These are phyloP conservation scores for Timema cristinae DNA, from an alignment of 2,888 invertebrate species.

Conservation along the genomic window DNA sequence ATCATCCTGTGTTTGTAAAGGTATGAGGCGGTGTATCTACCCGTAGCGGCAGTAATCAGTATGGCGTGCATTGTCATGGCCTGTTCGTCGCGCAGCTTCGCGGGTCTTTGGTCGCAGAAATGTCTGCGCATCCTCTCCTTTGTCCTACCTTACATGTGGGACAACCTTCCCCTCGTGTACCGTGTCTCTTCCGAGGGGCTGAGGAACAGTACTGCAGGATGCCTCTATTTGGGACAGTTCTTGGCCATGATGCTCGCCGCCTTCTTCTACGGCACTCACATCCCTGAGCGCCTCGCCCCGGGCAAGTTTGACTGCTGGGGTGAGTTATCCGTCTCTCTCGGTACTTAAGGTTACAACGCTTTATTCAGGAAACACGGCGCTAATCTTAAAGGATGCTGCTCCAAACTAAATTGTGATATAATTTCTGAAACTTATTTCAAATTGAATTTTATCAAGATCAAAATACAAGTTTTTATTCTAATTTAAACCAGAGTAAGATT, in stretches of 20 bases:
- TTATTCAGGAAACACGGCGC: no score
- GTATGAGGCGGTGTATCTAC: background rate
- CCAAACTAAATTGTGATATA: no score
- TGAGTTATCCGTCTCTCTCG: background rate
- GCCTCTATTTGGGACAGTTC: background rate
- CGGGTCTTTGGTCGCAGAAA: background rate
- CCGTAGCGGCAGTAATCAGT: background rate
- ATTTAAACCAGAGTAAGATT: no score
- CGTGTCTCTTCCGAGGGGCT: background rate
- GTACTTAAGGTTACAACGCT: background rate
- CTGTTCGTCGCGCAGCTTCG: background rate
- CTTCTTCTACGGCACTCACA: conserved; percentile 11
- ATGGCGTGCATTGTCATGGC: background rate
- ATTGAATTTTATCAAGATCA: no score
- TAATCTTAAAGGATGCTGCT: no score
- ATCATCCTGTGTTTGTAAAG: background rate
- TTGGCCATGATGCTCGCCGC: background rate
- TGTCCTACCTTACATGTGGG: conserved; percentile 15
- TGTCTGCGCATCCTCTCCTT: background rate
- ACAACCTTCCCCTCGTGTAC: conserved; percentile 2
- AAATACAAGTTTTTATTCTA: no score
- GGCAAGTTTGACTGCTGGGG: conserved; percentile 6
- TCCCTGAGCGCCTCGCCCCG: background rate
- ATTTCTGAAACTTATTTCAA: no score
- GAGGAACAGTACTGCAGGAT: background rate